Evolutionary conservation across 2,797 vertebrate genomes (phyloP).

Genomic region (Sebastolobus altivelis): DNA sequence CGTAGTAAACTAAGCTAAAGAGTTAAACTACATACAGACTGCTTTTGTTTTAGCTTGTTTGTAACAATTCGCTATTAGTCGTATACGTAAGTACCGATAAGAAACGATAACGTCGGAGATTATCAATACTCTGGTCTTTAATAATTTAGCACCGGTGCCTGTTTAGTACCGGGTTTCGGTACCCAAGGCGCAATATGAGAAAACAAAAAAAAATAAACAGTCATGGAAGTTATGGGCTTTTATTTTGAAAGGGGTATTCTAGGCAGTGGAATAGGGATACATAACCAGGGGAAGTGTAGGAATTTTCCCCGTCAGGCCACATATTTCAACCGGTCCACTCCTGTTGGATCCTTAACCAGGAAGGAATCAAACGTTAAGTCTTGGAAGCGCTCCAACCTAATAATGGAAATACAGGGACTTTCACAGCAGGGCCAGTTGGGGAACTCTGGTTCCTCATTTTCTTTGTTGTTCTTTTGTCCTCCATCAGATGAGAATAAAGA

Average conservation of each 20-base stretch:
- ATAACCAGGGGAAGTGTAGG: neutral
- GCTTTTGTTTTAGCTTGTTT: too few relatives aligned
- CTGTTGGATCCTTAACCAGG: neutral
- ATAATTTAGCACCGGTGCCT: too few relatives aligned
- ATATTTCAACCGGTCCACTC: neutral
- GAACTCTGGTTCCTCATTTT: neutral
- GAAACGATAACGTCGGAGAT: too few relatives aligned
- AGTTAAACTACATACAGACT: too few relatives aligned
- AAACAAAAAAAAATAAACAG: neutral
- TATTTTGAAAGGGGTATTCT: neutral
- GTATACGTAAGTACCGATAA: too few relatives aligned
- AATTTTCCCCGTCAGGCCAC: neutral
- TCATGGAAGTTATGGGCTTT: neutral
- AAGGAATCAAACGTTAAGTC: neutral
- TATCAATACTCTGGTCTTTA: too few relatives aligned
- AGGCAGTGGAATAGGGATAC: neutral
- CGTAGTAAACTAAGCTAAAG: too few relatives aligned
- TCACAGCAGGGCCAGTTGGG: neutral
- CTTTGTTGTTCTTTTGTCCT: neutral
- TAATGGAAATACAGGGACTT: neutral
- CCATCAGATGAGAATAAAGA: constrained; percentile 92
- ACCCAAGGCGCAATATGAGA: neutral
- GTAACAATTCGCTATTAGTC: too few relatives aligned
- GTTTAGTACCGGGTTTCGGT: too few relatives aligned
- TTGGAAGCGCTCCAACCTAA: neutral